Evolutionary conservation across 2,113 vertebrate genomes (phyloP).

Genomic region (Peromyscus maniculatus): DNA sequence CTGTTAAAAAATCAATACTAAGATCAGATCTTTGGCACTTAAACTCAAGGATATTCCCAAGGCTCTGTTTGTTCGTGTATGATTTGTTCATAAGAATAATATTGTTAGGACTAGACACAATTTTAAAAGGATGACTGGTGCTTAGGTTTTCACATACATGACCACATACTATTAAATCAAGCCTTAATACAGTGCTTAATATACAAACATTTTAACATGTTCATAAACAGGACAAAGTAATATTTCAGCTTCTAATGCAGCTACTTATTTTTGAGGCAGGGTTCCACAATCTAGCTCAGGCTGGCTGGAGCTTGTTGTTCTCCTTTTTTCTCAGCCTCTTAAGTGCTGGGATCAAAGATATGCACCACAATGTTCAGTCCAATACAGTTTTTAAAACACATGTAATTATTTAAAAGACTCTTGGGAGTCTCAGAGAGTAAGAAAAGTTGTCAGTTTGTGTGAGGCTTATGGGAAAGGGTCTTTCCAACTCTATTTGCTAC

Average conservation of each 20-base stretch:
- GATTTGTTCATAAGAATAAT: slow-evolving; percentile 34
- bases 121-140: slow-evolving; percentile 24
- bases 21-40: background rate
- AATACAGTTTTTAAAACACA: background rate
- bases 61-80: background rate
- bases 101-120: background rate
- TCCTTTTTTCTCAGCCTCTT: background rate
- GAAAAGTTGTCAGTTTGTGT: slow-evolving; percentile 37
- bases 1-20: background rate
- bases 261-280: background rate
- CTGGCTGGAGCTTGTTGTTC: background rate
- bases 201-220: slow-evolving; percentile 27
- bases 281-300: background rate
- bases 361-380: background rate
- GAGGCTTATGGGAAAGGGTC: background rate
- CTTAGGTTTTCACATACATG: slow-evolving; percentile 38
- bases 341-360: background rate
- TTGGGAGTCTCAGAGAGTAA: background rate
- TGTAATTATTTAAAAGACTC: slow-evolving; percentile 30
- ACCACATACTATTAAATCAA: background rate
- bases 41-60: slow-evolving; percentile 5
- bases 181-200: background rate
- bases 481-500: background rate
- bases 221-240: slow-evolving; percentile 21
- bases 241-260: background rate